Percentiles rank a stretch among this genome's conserved stretches.
These are phyloP conservation scores for Diarsia mendica DNA, from an alignment of 2,888 invertebrate species.

Conservation along the genomic window DNA sequence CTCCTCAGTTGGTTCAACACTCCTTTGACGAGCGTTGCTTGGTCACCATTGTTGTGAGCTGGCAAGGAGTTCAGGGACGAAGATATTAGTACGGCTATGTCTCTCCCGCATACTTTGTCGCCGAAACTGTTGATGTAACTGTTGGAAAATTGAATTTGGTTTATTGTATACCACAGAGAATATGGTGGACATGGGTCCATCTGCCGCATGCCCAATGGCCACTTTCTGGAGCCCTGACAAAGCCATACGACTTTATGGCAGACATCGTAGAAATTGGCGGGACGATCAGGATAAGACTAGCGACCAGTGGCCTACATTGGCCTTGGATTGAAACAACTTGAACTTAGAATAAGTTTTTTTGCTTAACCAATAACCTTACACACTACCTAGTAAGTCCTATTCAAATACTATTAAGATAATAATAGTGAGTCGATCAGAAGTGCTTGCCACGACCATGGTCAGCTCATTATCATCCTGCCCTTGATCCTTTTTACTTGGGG, in stretches of 20 bases:
- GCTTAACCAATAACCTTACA: not conserved
- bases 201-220: no score
- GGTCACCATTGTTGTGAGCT: not conserved
- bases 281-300: no score
- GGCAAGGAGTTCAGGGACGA: constrained; percentile 71
- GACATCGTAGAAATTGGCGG: no score
- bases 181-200: no score
- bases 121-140: constrained; percentile 90
- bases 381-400: not conserved
- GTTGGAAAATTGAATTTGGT: constrained; percentile 62
- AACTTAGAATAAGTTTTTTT: no score
- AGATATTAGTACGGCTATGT: constrained; percentile 80
- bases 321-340: no score
- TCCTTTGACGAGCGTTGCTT: constrained; percentile 4
- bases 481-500: not conserved
- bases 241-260: no score
- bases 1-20: constrained; percentile 81
- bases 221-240: no score
- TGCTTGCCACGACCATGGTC: not conserved
- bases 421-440: not conserved
- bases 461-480: not conserved
- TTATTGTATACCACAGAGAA: not conserved
- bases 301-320: no score
- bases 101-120: constrained; percentile 86
- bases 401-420: no score